phyloP scores from a whole-genome alignment of 2,113 vertebrate genomes.

The Toxotes jaculatrix region DNA sequence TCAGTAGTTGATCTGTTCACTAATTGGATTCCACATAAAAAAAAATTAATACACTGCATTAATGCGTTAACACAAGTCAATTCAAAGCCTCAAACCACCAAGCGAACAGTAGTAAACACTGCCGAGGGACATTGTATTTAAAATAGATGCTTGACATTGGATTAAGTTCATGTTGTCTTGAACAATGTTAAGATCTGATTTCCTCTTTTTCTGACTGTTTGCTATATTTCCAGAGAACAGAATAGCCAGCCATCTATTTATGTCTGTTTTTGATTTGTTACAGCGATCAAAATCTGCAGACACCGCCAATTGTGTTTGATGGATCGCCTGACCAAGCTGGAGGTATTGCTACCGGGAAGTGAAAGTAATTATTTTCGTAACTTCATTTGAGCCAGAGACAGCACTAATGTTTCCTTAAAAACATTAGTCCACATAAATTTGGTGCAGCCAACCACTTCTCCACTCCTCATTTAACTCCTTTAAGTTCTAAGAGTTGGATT shows the following conservation, averaged over 20 bases:
- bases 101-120: background rate
- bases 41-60: background rate
- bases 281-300: background rate
- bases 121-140: background rate
- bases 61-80: background rate
- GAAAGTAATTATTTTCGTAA: constrained; percentile 40
- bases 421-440: constrained; percentile 42
- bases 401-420: constrained; percentile 40
- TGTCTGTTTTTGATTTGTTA: too few species aligned
- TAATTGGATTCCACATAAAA: constrained; percentile 16
- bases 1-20: background rate
- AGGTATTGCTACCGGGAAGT: constrained; percentile 17
- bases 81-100: background rate
- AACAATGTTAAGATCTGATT: background rate
- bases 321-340: background rate
- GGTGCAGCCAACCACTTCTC: constrained; percentile 14
- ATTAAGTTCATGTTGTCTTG: background rate
- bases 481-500: constrained; percentile 20
- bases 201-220: background rate
- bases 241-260: too few species aligned
- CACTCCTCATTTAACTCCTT: constrained; percentile 45
- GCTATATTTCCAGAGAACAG: background rate
- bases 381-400: constrained; percentile 35
- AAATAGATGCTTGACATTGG: background rate
- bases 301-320: background rate